Base-by-base conservation (phyloP, 2,113 vertebrate species). In the Turdus rufiventris region DNA sequence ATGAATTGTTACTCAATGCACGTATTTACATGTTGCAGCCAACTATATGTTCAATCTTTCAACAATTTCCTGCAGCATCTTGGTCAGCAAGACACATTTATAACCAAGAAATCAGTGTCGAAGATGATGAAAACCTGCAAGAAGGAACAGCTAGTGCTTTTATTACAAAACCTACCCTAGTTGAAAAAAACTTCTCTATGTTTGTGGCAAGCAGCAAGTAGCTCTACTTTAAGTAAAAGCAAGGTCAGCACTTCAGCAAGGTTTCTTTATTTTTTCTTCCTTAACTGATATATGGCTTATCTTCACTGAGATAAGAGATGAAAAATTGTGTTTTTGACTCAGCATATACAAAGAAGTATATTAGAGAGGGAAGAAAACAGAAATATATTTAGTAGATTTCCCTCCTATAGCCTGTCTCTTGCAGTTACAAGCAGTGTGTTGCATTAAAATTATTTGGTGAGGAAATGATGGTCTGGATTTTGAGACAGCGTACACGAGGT, bases 181-280 rank as follows among this genome's bases (percentile, higher is more conserved):
- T 53, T 95, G 94, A 74, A 95, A 88, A 91, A 96, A 63, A 3
- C 40, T 95, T 95, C 97, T 91, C 91, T 93, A 45, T 91, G 45
- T 88, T 89, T 92, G 72, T 74, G 71, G 79, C 67, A 97, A 71
- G 73, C 54, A 74, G 51, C 43, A 97, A 85, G 85, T 89, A 96
- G 93, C 93, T 97, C 89, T 93, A 75, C 91, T 95, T 96, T 93
- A 91, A 95, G 71, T 75, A 95, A 98, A 96, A 90, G 70, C 89
- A 95, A 97, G 54, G 96, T 98, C 95, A 98, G 90, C 96, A 96
- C 93, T 97, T 97, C 61, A 87, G 18, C 48, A 70, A 47, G 14
- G 14, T 12, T 24, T 2, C 18, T 10, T 61, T 72, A 56, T 79
- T 28, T 75, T 51, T 18, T 5, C 5, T 75, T 72, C 67, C 33